These are phyloP conservation scores for Stenotaenia linearis DNA, from an alignment of 2,888 invertebrate species.

Conservation along the genomic window DNA sequence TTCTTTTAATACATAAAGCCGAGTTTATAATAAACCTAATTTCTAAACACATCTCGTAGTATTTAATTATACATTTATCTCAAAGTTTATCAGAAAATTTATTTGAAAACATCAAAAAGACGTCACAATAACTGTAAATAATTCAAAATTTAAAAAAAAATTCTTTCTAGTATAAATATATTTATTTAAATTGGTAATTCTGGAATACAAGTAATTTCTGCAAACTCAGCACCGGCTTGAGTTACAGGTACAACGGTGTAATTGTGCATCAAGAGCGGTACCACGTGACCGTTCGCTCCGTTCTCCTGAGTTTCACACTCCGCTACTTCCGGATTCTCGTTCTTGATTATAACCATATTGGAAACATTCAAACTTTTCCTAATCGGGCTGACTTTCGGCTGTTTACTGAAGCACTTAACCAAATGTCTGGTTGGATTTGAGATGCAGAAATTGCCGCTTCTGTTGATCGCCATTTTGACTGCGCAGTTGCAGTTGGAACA, in stretches of 20 bases:
- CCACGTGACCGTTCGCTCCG: not conserved
- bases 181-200: not conserved
- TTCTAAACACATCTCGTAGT: too few relatives aligned
- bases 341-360: not conserved
- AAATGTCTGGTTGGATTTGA: not conserved
- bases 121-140: too few relatives aligned
- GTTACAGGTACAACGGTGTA: not conserved
- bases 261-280: not conserved
- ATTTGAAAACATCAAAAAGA: too few relatives aligned
- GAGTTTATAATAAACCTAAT: too few relatives aligned
- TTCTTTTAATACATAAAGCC: too few relatives aligned
- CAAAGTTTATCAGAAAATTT: too few relatives aligned
- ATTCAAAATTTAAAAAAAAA: too few relatives aligned
- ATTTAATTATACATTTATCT: too few relatives aligned
- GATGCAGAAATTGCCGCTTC: conserved; percentile 1
- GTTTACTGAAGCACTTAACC: not conserved
- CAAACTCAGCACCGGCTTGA: not conserved
- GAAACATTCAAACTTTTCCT: not conserved
- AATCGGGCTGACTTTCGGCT: not conserved
- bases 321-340: not conserved
- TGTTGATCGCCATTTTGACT: not conserved
- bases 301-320: not conserved
- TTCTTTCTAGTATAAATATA: too few relatives aligned
- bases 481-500: not conserved
- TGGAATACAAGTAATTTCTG: not conserved